Evolutionary conservation across 92 coral and sea anemone species (phyloP), one percentile per base, ranked within the genome.

Genomic region (Zoanthus solanderi): DNA sequence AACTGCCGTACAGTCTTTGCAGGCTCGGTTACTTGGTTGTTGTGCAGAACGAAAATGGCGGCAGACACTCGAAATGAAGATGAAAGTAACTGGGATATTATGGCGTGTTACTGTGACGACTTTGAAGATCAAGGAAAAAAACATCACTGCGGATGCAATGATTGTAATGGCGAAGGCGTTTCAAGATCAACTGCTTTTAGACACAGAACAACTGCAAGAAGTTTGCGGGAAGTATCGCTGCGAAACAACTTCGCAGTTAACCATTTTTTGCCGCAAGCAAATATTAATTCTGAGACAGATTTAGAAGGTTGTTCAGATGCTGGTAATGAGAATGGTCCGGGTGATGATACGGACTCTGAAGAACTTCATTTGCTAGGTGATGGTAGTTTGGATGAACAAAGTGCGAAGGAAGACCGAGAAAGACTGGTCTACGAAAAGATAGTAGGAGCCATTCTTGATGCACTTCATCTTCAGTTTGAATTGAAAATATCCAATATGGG

Each of bases 401-500:
- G 73, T 68, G 73, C 73, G 73, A 68, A 68, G 73, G 44, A 68
- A 68, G 73, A 68, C 73, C 46, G 73, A 68, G 73, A 68, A 68
- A 68, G 73, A 68, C 73, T 68, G 73, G 73, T 68, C 73, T 18
- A 68, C 75, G 75, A 85, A 14, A 85, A 85, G 79, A 86, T 86
- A 23, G 48, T 86, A 9, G 54, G 76, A 61, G 74, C 85, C 56
- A 78, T 87, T 78, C 71, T 78, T 13, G 85, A 78, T 87, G 90
- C 86, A 56, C 90, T 87, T 48, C 78, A 66, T 48, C 69, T 78
- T 9, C 90, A 87, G 69, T 84, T 87, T 32, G 78, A 87, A 67
- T 57, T 87, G 75, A 87, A 78, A 78, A 63, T 87, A 30, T 78
- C 90, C 71, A 78, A 87, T 77, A 78, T 87, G 58, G 90, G 90